Conservation (phyloP, 2,113 vertebrate species). For the Oreochromis niloticus region DNA sequence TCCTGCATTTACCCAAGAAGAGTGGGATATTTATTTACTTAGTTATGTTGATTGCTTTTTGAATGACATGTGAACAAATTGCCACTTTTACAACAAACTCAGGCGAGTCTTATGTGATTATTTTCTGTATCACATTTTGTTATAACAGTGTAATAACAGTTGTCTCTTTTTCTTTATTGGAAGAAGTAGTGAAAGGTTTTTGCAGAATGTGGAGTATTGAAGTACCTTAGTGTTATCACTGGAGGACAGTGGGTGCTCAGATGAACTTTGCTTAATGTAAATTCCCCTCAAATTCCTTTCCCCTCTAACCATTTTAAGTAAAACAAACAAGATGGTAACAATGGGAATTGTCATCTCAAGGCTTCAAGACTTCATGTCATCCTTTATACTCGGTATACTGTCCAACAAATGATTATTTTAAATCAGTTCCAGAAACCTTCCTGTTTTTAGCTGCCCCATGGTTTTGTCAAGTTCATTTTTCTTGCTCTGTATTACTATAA, state of each 20-base stretch:
- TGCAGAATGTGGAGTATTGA: not conserved
- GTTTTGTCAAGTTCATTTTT: not conserved
- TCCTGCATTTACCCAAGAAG: not conserved
- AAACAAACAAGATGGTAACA: not conserved
- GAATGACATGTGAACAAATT: not conserved
- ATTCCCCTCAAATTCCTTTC: not conserved
- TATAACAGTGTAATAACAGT: not conserved
- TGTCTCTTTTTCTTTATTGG: not conserved
- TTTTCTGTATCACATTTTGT: not conserved
- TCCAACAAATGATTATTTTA: not conserved
- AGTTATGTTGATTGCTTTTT: not conserved
- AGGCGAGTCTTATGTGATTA: not conserved
- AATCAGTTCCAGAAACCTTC: not conserved
- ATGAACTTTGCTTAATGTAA: not conserved
- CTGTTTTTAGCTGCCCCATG: not conserved
- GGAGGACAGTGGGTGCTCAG: not conserved
- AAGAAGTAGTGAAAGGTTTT: not conserved
- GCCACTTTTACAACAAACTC: not conserved
- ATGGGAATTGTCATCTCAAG: not conserved
- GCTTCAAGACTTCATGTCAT: not conserved
- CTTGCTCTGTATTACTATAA: not conserved
- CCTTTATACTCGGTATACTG: not conserved
- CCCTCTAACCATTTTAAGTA: not conserved
- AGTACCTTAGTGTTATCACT: not conserved
- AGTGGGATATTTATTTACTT: not conserved